phyloP scores from a whole-genome alignment of 2,113 vertebrate species.

The Datnioides undecimradiatus region DNA sequence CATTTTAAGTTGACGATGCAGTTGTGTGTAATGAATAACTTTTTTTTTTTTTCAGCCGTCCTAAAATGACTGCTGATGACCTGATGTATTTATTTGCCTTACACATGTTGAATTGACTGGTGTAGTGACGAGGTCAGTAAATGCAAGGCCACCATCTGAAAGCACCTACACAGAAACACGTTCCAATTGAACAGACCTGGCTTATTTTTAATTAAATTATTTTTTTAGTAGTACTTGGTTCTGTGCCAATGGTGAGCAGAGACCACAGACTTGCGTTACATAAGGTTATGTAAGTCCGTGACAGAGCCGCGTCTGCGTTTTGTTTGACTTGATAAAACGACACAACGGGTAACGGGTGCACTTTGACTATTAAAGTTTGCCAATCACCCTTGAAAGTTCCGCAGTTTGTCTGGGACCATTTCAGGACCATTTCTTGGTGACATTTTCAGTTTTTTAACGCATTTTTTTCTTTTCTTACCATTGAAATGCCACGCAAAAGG shows the following conservation, averaged over 20 bases:
- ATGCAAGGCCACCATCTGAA: too few relatives aligned
- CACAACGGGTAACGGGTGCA: not conserved
- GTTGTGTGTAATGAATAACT: constrained; percentile 3
- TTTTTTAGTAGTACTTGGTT: not conserved
- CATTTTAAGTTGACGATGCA: constrained; percentile 19
- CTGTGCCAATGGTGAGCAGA: not conserved
- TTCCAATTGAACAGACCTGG: not conserved
- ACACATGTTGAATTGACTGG: not conserved
- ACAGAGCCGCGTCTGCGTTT: constrained; percentile 10
- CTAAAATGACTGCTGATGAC: not conserved
- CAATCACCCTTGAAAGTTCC: not conserved
- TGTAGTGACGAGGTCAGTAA: not conserved
- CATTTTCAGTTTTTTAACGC: not conserved
- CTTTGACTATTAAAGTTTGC: not conserved
- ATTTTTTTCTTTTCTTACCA: not conserved
- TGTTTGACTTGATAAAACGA: not conserved
- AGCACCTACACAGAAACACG: not conserved
- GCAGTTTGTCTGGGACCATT: not conserved
- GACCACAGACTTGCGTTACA: not conserved
- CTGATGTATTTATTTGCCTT: not conserved
- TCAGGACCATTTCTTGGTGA: not conserved
- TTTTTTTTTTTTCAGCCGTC: not conserved
- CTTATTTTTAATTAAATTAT: not conserved
- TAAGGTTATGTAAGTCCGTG: constrained; percentile 12
- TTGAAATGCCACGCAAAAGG: not conserved